Percentiles rank a stretch among this genome's conserved stretches.
Conservation (phyloP, 2,113 vertebrate species). For the Campylomormyrus tamandua region DNA sequence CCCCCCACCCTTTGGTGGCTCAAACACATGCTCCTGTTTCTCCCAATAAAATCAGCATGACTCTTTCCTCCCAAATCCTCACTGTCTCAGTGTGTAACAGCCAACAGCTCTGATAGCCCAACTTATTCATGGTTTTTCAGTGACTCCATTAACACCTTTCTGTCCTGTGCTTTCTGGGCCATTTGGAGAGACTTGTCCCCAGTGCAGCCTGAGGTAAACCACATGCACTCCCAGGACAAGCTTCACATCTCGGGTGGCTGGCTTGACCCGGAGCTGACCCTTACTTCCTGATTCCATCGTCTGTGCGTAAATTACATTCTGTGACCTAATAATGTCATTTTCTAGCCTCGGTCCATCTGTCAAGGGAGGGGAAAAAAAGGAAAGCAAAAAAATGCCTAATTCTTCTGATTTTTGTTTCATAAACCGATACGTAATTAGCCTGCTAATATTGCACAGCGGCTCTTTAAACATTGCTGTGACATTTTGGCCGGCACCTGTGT, state of each 20-base stretch:
- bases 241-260: slow-evolving; percentile 43
- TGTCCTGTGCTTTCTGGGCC: neutral
- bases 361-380: neutral
- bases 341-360: slow-evolving; percentile 32
- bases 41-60: neutral
- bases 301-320: slow-evolving; percentile 47
- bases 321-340: slow-evolving; percentile 37
- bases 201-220: neutral
- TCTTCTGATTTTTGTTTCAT: neutral
- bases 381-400: neutral
- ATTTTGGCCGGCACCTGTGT: neutral
- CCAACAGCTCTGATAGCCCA: neutral
- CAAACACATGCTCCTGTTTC: neutral
- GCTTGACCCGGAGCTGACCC: slow-evolving; percentile 37
- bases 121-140: neutral
- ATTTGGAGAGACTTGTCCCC: neutral
- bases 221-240: slow-evolving; percentile 41
- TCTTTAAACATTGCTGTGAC: neutral
- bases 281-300: slow-evolving; percentile 55
- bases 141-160: neutral
- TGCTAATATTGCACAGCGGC: neutral
- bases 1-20: neutral
- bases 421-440: neutral
- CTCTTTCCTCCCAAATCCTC: neutral
- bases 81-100: neutral